phyloP scores from a whole-genome alignment of 2,888 invertebrate species.

The Mythimna loreyi region DNA sequence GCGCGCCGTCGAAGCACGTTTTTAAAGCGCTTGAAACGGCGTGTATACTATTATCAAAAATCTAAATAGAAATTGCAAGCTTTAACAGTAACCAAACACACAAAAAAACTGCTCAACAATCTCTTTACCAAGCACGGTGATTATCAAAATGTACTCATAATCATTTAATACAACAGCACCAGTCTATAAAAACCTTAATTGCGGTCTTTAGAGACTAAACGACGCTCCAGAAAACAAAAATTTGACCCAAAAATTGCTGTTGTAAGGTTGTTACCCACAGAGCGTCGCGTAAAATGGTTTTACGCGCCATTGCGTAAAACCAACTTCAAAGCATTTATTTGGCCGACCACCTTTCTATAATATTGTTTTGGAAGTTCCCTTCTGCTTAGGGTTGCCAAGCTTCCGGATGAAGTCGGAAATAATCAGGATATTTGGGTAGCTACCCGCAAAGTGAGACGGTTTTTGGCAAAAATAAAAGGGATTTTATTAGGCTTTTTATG shows the following conservation, averaged over 20 bases:
- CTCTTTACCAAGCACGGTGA: slow-evolving; percentile 3
- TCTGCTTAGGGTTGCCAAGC: not conserved
- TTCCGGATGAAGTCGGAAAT: not conserved
- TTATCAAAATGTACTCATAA: slow-evolving; percentile 22
- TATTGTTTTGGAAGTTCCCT: slow-evolving; percentile 47
- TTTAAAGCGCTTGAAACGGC: no score
- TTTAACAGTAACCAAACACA: slow-evolving; percentile 1
- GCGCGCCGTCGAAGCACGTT: no score
- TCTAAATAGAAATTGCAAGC: not conserved
- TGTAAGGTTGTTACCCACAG: slow-evolving; percentile 9
- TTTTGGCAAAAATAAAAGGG: not conserved
- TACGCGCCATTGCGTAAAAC: slow-evolving; percentile 43
- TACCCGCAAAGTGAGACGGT: not conserved
- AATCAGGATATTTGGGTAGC: not conserved
- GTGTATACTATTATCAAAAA: no score
- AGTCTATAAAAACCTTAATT: slow-evolving; percentile 27
- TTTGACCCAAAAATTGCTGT: slow-evolving; percentile 23
- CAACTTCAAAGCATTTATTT: slow-evolving; percentile 54
- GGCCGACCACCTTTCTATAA: slow-evolving; percentile 43
- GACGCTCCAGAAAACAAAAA: slow-evolving; percentile 16
- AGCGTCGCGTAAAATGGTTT: slow-evolving; percentile 34
- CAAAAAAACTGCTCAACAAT: not conserved
- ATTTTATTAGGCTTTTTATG: no score
- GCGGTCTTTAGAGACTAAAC: slow-evolving; percentile 23
- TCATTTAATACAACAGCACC: not conserved